Percentiles rank a stretch among this genome's conserved stretches.
Conservation (phyloP, 2,888 invertebrate species). For the Himalopsyche japonica region DNA sequence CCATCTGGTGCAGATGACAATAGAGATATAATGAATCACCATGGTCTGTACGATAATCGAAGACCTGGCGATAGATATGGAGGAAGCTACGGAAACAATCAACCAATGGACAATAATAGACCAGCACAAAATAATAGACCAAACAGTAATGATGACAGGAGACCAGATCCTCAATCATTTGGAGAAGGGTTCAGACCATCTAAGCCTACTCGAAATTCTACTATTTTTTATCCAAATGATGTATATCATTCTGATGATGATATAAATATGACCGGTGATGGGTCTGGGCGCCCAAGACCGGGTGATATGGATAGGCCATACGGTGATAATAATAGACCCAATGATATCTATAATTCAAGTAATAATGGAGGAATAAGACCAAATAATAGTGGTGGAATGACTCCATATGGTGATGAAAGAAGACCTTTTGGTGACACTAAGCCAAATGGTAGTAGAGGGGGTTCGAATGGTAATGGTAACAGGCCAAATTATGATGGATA, state of each 20-base stretch:
- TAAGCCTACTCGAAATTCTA: not conserved
- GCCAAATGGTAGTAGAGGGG: conserved; percentile 2
- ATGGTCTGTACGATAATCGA: conserved; percentile 9
- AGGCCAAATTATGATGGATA: not conserved
- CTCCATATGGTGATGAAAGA: not conserved
- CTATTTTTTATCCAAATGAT: not conserved
- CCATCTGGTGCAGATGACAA: not conserved
- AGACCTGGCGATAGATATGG: conserved; percentile 7
- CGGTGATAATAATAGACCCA: not conserved
- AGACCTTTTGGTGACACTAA: not conserved
- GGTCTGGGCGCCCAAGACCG: not conserved
- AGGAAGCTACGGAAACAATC: not conserved
- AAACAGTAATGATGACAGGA: not conserved
- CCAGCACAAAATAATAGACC: not conserved
- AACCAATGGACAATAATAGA: not conserved
- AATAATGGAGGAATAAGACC: not conserved
- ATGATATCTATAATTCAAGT: not conserved
- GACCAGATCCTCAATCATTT: not conserved
- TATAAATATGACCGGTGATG: too few relatives aligned
- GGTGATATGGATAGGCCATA: not conserved
- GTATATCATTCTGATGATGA: too few relatives aligned
- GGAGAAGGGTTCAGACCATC: not conserved
- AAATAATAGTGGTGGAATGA: not conserved
- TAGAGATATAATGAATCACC: conserved; percentile 13
- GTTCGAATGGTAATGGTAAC: not conserved